Base-by-base conservation (phyloP, 2,113 vertebrate species). In the Cryptomyrus ogoouensis region DNA sequence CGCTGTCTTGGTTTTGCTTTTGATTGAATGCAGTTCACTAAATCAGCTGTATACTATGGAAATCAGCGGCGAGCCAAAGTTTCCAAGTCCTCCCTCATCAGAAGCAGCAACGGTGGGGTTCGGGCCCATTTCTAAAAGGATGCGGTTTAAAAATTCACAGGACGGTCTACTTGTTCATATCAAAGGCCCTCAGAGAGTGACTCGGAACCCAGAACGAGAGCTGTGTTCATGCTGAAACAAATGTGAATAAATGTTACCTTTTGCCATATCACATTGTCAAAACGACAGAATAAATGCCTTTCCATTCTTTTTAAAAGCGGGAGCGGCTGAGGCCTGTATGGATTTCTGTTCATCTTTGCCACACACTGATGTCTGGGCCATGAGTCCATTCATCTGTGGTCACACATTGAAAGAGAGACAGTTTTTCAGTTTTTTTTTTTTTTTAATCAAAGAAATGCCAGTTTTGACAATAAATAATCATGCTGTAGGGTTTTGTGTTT, bases 401-500 rank as follows among this genome's bases (percentile, higher is more conserved):
- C 44, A 89, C 88, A 89, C 31, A 89, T 35, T 89, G 49, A 87
- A 88, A 44, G 77, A 17, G 5, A 77, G 70, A 0, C 17, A 12
- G 58, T 44, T 8, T 83, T 92, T 92, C 89, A 56, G 88, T 56
- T 47, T 46, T 93, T 27, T 90, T 58, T 46, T 85, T 90, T 94
- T 94, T 94, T 96, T 95, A 96, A 95, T 95, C 94, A 95, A 96
- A 96, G 93, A 95, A 95, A 95, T 95, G 95, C 96, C 95, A 95
- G 93, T 95, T 95, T 84, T 95, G 94, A 96, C 95, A 96, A 96
- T 96, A 96, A 96, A 96, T 96, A 96, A 95, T 92, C 95, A 96
- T 96, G 96, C 95, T 94, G 94, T 94, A 95, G 94, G 91, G 93
- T 92, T 84, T 91, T 92, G 90, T 90, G 90, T 91, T 90, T 77